A percentile compares a stretch with the other conserved stretches of the same genome.
phyloP scores from a whole-genome alignment of 2,888 invertebrate species.

The Xylophagus ater region DNA sequence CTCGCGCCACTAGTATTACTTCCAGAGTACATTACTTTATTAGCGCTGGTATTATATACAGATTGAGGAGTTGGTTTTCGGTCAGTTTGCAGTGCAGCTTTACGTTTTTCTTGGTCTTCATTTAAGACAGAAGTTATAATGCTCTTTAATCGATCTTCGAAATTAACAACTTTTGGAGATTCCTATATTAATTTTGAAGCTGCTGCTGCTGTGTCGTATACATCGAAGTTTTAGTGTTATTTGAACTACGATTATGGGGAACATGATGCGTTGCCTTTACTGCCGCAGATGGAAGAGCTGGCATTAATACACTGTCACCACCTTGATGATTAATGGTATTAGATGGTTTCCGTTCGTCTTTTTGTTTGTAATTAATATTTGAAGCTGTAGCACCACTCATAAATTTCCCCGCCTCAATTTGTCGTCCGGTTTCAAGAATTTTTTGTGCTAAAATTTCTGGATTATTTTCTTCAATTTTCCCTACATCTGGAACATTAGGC shows the following conservation, averaged over 20 bases:
- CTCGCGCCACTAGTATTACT: constrained; percentile 38
- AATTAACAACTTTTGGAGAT: constrained; percentile 76
- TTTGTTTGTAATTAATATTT: constrained; percentile 35
- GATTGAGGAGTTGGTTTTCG: constrained; percentile 23
- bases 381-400: constrained; percentile 23
- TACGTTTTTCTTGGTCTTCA: constrained; percentile 57
- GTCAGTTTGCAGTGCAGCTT: constrained; percentile 26
- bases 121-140: constrained; percentile 78
- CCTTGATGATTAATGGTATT: constrained; percentile 19
- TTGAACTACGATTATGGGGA: constrained; percentile 6
- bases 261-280: constrained; percentile 5
- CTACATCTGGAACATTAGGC: constrained; percentile 83
- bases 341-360: constrained; percentile 35
- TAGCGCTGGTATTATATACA: too few relatives aligned
- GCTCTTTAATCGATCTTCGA: constrained; percentile 79
- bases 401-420: constrained; percentile 75
- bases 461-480: constrained; percentile 85
- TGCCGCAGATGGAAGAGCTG: constrained; percentile 28
- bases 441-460: constrained; percentile 83
- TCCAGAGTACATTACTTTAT: constrained; percentile 6
- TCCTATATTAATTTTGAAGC: constrained; percentile 39
- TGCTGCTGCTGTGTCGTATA: constrained; percentile 3
- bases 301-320: constrained; percentile 35
- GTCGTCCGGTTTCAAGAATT: constrained; percentile 78
- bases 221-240: constrained; percentile 7